Conservation (phyloP, 53 echinoderm and acorn worm genomes). For the Echinometra lucunter region DNA sequence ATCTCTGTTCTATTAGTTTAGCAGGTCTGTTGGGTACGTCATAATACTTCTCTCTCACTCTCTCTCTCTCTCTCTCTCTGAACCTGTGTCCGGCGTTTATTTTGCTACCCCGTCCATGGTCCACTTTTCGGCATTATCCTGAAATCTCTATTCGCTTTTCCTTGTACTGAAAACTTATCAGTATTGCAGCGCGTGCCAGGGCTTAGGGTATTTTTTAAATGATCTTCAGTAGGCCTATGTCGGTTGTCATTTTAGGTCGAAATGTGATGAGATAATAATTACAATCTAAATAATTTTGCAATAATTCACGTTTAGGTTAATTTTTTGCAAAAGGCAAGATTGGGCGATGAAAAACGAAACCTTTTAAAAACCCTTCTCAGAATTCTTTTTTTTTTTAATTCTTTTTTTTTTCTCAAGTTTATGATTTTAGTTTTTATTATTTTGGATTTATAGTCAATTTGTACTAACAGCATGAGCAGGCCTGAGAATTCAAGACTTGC, state of each 20-base stretch:
- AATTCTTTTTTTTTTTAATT: no score
- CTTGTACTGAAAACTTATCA: slow-evolving; percentile 32
- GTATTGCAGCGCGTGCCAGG: background rate
- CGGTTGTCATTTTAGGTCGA: background rate
- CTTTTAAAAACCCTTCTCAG: no score
- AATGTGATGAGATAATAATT: background rate
- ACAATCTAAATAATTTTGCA: background rate
- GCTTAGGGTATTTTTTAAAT: background rate
- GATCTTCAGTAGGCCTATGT: no score
- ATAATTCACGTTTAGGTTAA: background rate
- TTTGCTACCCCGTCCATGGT: background rate
- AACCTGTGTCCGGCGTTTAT: background rate
- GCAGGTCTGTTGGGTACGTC: background rate
- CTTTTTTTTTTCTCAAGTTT: no score
- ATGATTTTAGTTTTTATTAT: no score
- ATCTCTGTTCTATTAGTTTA: background rate
- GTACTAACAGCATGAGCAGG: no score
- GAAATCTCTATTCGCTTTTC: background rate
- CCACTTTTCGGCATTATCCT: background rate
- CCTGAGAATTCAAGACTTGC: no score
- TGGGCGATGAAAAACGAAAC: no score
- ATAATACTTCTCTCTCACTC: background rate
- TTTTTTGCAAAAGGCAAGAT: no score
- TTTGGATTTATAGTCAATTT: no score
- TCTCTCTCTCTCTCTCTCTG: background rate